Evolutionary conservation across 2,888 invertebrate genomes (phyloP).

Genomic region (Adelognathus sp.): DNA sequence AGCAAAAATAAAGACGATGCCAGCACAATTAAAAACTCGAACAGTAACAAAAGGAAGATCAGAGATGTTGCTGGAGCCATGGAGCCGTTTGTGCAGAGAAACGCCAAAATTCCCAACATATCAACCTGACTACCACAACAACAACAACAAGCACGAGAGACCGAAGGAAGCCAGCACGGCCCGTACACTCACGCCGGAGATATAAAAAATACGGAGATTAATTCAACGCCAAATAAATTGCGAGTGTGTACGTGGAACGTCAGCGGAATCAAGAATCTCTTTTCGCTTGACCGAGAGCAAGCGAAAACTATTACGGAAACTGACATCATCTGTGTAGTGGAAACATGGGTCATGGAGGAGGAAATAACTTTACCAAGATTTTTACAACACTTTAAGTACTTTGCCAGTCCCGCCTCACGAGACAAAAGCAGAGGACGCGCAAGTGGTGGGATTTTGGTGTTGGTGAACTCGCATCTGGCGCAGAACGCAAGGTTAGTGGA

Average conservation of each 20-base stretch:
- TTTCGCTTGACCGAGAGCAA: neutral
- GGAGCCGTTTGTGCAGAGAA: neutral
- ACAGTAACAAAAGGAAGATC: neutral
- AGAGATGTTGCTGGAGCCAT: neutral
- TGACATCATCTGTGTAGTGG: neutral
- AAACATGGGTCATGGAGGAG: neutral
- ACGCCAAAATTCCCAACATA: neutral
- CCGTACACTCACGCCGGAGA: neutral
- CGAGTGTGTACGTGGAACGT: neutral
- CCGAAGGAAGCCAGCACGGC: neutral
- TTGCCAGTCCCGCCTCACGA: neutral
- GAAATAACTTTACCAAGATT: neutral
- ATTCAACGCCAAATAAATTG: neutral
- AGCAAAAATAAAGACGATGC: neutral
- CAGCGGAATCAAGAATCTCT: neutral
- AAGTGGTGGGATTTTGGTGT: neutral
- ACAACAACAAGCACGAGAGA: neutral
- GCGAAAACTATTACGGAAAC: neutral
- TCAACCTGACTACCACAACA: neutral
- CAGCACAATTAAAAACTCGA: neutral
- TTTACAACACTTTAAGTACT: neutral
- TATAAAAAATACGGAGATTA: neutral
- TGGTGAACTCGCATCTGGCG: neutral
- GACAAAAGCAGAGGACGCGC: conserved; percentile 3
- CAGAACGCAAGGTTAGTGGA: neutral